Base-by-base conservation (phyloP, 2,888 invertebrate genomes). In the Zeuzera pyrina region DNA sequence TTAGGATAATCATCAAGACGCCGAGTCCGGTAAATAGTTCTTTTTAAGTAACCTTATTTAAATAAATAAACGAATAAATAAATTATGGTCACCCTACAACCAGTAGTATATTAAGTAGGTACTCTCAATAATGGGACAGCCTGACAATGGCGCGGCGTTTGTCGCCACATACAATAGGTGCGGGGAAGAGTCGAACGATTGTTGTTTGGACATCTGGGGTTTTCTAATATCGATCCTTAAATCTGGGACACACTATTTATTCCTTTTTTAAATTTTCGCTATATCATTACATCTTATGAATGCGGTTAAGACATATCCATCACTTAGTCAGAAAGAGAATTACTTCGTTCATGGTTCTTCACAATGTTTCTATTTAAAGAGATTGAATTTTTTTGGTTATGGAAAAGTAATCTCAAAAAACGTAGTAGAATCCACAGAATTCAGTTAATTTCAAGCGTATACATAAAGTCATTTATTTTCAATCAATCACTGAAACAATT, bases 191-290 rank as follows among this genome's bases (percentile, higher is more conserved):
- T 58, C 55, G 47, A 47, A 43, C 72, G 55, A 60, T 70, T 70
- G 63, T 68, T 74, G 70, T 77, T 72, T 73, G 62, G 76, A 77
- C 81, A 81, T 83, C 76, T 81, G 79, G 77, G 74, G 67, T 66
- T n/a, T 62, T 57, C 57, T 51, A 51, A 62, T 57, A 65, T 57
- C 56, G 51, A 52, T 54, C 52, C 51, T 40, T 49, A 43, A 49
- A 48, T 35, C 46, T 52, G 43, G 51, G 49, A 59, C 55, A 56
- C 54, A 52, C 59, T 58, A 56, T 60, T 57, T 38, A 52, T 40
- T 54, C 47, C 49, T 42, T 46, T 52, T 62, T 63, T 53, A 38
- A 46, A 57, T 50, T 57, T 55, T 56, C 43, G 63, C 64, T 41
- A 42, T 47, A 54, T 70, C 66, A 68, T 56, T 57, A 46, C 38